These are phyloP conservation scores for Ptychochromis oligacanthus DNA, from an alignment of 2,113 vertebrate species.

Conservation along the genomic window DNA sequence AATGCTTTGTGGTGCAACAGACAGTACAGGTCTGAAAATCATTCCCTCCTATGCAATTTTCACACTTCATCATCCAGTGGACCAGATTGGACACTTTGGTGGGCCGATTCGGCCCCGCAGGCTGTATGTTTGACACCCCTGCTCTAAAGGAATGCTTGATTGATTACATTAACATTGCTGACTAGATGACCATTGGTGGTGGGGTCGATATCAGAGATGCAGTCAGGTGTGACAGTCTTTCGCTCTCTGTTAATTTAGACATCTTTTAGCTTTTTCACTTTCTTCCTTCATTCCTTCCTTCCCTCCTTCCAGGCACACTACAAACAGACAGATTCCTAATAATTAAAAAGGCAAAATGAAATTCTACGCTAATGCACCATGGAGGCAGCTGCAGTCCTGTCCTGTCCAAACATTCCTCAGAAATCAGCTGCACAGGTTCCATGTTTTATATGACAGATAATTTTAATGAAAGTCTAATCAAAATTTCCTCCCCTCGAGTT, in stretches of 20 bases:
- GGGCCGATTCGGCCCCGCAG: not conserved
- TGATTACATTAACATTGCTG: not conserved
- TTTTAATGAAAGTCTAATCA: slow-evolving; percentile 53
- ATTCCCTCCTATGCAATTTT: not conserved
- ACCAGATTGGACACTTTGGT: not conserved
- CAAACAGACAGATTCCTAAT: not conserved
- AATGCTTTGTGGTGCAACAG: not conserved
- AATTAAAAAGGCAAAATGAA: not conserved
- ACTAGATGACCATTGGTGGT: not conserved
- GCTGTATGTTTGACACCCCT: not conserved
- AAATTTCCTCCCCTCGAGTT: slow-evolving; percentile 20
- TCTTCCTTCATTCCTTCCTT: not conserved
- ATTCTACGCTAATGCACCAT: not conserved
- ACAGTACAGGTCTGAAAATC: not conserved
- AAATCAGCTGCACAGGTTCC: slow-evolving; percentile 11
- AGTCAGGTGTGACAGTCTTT: not conserved
- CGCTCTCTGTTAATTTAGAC: not conserved
- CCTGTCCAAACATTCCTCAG: not conserved
- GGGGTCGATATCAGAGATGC: not conserved
- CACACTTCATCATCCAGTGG: not conserved
- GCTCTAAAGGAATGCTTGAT: not conserved
- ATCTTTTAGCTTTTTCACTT: not conserved
- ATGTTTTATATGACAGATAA: slow-evolving; percentile 33
- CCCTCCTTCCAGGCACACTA: not conserved
- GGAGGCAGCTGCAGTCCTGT: not conserved